Base-by-base conservation (phyloP, 2,113 vertebrate species). In the Oceanites oceanicus region DNA sequence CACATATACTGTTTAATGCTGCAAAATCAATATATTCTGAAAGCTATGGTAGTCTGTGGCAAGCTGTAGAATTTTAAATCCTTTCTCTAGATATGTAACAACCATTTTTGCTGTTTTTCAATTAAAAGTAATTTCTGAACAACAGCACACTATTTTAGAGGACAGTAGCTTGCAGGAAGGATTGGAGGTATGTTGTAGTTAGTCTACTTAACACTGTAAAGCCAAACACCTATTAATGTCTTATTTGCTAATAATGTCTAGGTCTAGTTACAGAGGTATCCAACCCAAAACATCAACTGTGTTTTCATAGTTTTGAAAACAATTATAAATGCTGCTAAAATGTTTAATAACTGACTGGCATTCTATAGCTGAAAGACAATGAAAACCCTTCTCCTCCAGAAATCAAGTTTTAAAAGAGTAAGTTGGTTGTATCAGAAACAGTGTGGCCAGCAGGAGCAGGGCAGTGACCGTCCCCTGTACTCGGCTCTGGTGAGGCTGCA, bases 11-110 rank as follows among this genome's bases (percentile, higher is more conserved):
- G 55, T 56, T 92, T 59, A 87, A 77, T 50, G 52, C 91, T 74
- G 58, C 75, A 87, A 94, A 95, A 94, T 91, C 94, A 96, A 95
- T 90, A 62, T 30, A 70, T 73, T 86, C 75, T 36, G 34, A 95
- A 93, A 82, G 62, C 58, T 40, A 23, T 13, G 25, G 38, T 32
- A 65, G 74, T 75, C 53, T 56, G 40, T 53, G 62, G 61, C 77
- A 96, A 85, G 66, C 56, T 75, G 66, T 44, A 70, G 34, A 52
- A 55, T 61, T 91, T 29, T 27, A 70, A 91, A 85, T 42, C 22
- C 32, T 89, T 93, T 87, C 52, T 62, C 25, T 14, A 68, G 66
- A 49, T 77, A 36, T 4, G 7, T 15, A 66, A 65, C 32, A 20
- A 3, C 55, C 40, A 66, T 34, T 93, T 88, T 70, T 66, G 38